phyloP scores from a whole-genome alignment of 1,140 invertebrate species.

The Drosophila guanche region DNA sequence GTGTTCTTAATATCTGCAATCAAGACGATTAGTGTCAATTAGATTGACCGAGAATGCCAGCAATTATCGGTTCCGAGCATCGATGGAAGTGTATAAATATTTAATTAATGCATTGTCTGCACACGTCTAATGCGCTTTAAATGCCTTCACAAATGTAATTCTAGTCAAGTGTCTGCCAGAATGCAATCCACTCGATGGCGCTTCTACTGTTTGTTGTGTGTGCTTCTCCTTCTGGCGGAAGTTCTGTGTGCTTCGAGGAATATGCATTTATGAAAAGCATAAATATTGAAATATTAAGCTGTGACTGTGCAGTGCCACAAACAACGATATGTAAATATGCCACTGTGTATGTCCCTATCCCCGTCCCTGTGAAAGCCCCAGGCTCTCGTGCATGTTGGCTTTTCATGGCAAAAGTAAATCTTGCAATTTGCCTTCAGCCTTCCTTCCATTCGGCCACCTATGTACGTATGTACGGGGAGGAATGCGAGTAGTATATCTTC shows the following conservation, averaged over 20 bases:
- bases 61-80: conserved; percentile 14
- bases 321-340: conserved; percentile 59
- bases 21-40: conserved; percentile 44
- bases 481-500: not conserved
- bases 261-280: conserved; percentile 82
- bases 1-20: conserved; percentile 37
- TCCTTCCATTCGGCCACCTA: not conserved
- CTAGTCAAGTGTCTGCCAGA: too few relatives aligned
- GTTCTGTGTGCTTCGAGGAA: conserved; percentile 63
- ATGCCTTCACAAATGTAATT: conserved; percentile 7
- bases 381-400: not conserved
- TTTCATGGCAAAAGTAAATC: conserved; percentile 28
- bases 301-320: conserved; percentile 64
- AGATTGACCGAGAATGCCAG: conserved; percentile 29
- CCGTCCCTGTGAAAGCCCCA: not conserved
- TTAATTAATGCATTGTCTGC: conserved; percentile 18
- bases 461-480: too few relatives aligned
- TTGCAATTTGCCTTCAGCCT: conserved; percentile 58
- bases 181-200: not conserved
- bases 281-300: conserved; percentile 83
- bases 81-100: conserved; percentile 22
- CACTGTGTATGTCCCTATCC: not conserved
- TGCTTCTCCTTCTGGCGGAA: conserved; percentile 54
- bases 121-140: conserved; percentile 25
- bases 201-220: conserved; percentile 12